These are phyloP conservation scores for Neogobius melanostomus DNA, from an alignment of 2,113 vertebrate species.

Conservation along the genomic window DNA sequence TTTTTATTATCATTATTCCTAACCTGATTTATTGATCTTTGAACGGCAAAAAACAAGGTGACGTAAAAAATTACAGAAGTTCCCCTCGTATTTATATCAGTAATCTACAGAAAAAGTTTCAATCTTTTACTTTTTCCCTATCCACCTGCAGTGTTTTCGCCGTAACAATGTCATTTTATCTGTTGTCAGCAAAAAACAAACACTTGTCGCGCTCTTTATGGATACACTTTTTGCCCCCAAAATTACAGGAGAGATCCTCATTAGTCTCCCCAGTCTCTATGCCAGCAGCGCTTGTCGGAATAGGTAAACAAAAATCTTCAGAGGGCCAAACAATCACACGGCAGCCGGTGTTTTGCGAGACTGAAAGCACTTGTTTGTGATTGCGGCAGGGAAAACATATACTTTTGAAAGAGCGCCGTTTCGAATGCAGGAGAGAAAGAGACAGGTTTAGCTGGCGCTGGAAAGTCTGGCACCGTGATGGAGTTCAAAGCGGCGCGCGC, in stretches of 20 bases:
- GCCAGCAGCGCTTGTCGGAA: slow-evolving; percentile 9
- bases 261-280: slow-evolving; percentile 24
- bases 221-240: slow-evolving; percentile 41
- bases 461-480: slow-evolving; percentile 2
- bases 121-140: too few relatives aligned
- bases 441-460: slow-evolving; percentile 5
- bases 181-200: slow-evolving; percentile 67
- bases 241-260: slow-evolving; percentile 41
- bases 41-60: too few relatives aligned
- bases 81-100: too few relatives aligned
- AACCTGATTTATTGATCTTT: too few relatives aligned
- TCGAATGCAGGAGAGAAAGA: slow-evolving; percentile 16
- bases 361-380: slow-evolving; percentile 22
- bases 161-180: slow-evolving; percentile 52
- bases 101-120: too few relatives aligned
- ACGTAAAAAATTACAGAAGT: too few relatives aligned
- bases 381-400: slow-evolving; percentile 28
- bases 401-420: slow-evolving; percentile 18
- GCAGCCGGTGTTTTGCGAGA: slow-evolving; percentile 23
- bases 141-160: too few relatives aligned
- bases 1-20: too few relatives aligned
- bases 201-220: slow-evolving; percentile 27
- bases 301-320: slow-evolving; percentile 52
- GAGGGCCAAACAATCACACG: slow-evolving; percentile 16
- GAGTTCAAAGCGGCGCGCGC: slow-evolving; percentile 18